phyloP scores from a whole-genome alignment of 2,888 invertebrate genomes.

The Coecobrya sp. region DNA sequence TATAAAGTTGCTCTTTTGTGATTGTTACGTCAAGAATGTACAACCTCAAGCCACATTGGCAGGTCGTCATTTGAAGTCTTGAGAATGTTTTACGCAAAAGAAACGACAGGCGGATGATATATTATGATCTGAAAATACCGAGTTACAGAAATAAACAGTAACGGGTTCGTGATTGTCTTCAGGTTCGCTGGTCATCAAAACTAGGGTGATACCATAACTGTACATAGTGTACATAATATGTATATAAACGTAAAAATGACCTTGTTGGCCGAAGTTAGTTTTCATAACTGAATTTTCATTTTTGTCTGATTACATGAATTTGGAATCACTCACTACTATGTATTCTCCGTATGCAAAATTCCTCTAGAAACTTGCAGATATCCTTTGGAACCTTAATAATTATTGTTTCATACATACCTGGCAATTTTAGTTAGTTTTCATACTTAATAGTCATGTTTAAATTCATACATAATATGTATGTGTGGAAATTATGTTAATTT shows the following conservation, averaged over 20 bases:
- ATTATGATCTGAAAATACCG: background rate
- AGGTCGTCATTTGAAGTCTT: slow-evolving; percentile 46
- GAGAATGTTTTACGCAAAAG: background rate
- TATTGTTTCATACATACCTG: background rate
- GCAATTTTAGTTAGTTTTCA: background rate
- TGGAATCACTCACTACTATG: too few relatives aligned
- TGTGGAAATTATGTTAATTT: background rate
- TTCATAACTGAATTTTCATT: too few relatives aligned
- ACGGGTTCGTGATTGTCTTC: background rate
- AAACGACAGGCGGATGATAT: background rate
- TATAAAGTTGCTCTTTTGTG: too few relatives aligned
- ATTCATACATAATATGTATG: too few relatives aligned
- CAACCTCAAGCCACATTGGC: slow-evolving; percentile 29
- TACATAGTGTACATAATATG: too few relatives aligned
- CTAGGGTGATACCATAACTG: too few relatives aligned
- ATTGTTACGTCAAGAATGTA: background rate
- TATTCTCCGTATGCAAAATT: background rate
- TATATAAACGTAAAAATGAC: too few relatives aligned
- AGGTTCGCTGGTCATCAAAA: too few relatives aligned
- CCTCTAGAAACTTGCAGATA: background rate
- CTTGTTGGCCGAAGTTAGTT: too few relatives aligned
- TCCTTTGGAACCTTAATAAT: background rate
- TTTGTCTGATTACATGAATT: background rate
- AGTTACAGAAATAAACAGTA: background rate
- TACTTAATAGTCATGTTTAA: too few relatives aligned